A percentile compares a stretch with the other conserved stretches of the same genome.
These are phyloP conservation scores for Ptychoptera contaminata DNA, from an alignment of 2,888 invertebrate genomes.

Conservation along the genomic window DNA sequence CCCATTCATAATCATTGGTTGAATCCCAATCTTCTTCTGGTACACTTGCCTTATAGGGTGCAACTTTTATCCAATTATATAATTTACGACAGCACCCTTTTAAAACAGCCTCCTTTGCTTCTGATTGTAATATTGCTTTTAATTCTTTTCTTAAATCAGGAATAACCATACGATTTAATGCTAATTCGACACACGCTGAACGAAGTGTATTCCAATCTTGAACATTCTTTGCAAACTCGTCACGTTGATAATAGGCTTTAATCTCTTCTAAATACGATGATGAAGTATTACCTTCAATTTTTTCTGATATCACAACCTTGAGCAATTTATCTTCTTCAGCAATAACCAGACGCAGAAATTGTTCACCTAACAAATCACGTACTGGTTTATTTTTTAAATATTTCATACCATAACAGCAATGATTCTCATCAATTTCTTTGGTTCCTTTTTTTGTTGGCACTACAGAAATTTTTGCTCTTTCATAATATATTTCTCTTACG, in stretches of 20 bases:
- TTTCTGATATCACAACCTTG: slow-evolving; percentile 54
- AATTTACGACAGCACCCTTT: slow-evolving; percentile 73
- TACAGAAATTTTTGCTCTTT: slow-evolving; percentile 69
- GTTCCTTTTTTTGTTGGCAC: slow-evolving; percentile 78
- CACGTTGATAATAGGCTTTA: slow-evolving; percentile 51
- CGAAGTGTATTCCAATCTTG: slow-evolving; percentile 92
- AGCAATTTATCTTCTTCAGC: slow-evolving; percentile 71
- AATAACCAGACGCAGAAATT: slow-evolving; percentile 68
- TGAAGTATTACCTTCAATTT: slow-evolving; percentile 62
- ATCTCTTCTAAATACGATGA: slow-evolving; percentile 75
- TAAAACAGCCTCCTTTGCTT: slow-evolving; percentile 75
- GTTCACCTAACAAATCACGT: slow-evolving; percentile 72
- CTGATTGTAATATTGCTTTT: slow-evolving; percentile 57
- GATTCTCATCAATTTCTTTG: slow-evolving; percentile 92
- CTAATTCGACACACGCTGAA: slow-evolving; percentile 73
- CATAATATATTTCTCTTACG: slow-evolving; percentile 73
- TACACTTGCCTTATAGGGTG: slow-evolving; percentile 56
- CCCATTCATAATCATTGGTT: slow-evolving; percentile 68
- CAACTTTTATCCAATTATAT: slow-evolving; percentile 74
- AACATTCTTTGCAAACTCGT: slow-evolving; percentile 86
- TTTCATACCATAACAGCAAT: slow-evolving; percentile 73
- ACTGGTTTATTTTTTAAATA: slow-evolving; percentile 89
- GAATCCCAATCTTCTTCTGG: slow-evolving; percentile 50
- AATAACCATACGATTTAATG: slow-evolving; percentile 73
- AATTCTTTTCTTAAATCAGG: slow-evolving; percentile 83